Base-by-base conservation (phyloP, 1,140 invertebrate genomes). In the Cydia fagiglandana region DNA sequence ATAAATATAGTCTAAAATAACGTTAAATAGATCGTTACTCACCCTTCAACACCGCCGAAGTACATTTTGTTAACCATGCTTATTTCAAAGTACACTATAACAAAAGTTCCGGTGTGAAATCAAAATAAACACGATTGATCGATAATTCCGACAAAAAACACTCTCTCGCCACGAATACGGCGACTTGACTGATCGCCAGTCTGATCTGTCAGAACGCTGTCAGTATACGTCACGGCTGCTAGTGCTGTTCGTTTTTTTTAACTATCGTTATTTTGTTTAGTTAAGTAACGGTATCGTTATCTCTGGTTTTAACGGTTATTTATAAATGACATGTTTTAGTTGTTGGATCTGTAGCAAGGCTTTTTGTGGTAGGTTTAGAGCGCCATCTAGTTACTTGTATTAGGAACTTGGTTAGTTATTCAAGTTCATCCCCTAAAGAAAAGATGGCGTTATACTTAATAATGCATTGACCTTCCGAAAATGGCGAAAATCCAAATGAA, bases 21-120 rank as follows among this genome's bases (percentile, higher is more conserved):
- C 47, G 77, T 78, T 73, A 76, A 38, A 45, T 75, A 68, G 2
- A 74, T 2, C 56, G 17, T 34, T 45, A 87, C 88, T 83, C 78
- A 92, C 90, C 89, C 90, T 84, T 92, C 90, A 20, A 90, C 87
- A 64, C 89, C 90, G 4, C 90, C 90, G 77, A 91, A 92, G 82
- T 83, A 88, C 85, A 86, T 88, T 41, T 77, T 81, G 47, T 73
- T 73, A 50, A 66, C 76, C 66, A 61, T 78, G 76, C 85, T 88
- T 87, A 70, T 74, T 83, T 75, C 64, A 47, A 77, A 70, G 73
- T 83, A 76, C 78, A 80, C 80, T 81, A 13, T 47, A 78, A 80
- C 76, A 76, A 74, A 81, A 79, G 73, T 15, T 45, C 20, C 20
- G 66, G 30, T 70, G 30, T 24, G 64, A n/a, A 70, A 38, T 45